Conservation (phyloP, 35 echinoderm and acorn worm genomes). For the Apostichopus japonicus region DNA sequence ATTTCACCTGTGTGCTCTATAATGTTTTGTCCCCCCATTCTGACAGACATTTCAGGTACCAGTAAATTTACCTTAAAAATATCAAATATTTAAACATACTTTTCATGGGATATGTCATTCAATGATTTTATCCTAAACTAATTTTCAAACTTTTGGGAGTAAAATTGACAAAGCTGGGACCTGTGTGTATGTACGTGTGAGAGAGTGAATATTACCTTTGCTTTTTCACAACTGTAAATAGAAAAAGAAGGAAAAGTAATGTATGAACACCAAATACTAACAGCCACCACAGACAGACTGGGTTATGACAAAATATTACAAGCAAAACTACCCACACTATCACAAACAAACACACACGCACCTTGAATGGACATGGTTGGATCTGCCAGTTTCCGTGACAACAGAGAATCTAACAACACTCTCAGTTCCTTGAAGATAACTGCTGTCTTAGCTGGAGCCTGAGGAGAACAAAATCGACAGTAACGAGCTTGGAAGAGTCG, state of each 20-base stretch:
- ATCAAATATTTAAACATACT: too few relatives aligned
- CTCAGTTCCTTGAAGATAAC: constrained; percentile 95
- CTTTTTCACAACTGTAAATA: neutral
- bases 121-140: too few relatives aligned
- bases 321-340: neutral
- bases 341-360: neutral
- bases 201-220: too few relatives aligned
- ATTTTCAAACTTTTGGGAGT: too few relatives aligned
- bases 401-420: constrained; percentile 65
- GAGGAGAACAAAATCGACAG: neutral
- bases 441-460: constrained; percentile 93
- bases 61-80: too few relatives aligned
- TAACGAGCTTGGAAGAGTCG: neutral
- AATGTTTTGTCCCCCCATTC: too few relatives aligned
- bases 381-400: constrained; percentile 74
- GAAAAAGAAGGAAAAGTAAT: neutral
- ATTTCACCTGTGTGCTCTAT: too few relatives aligned
- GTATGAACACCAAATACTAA: neutral
- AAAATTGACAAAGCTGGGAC: too few relatives aligned
- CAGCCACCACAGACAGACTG: neutral
- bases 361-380: constrained; percentile 84
- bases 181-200: too few relatives aligned
- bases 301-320: too few relatives aligned
- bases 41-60: too few relatives aligned
- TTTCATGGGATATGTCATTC: too few relatives aligned